phyloP scores from a whole-genome alignment of 2,113 vertebrate genomes.

The Pomatostomus ruficeps region DNA sequence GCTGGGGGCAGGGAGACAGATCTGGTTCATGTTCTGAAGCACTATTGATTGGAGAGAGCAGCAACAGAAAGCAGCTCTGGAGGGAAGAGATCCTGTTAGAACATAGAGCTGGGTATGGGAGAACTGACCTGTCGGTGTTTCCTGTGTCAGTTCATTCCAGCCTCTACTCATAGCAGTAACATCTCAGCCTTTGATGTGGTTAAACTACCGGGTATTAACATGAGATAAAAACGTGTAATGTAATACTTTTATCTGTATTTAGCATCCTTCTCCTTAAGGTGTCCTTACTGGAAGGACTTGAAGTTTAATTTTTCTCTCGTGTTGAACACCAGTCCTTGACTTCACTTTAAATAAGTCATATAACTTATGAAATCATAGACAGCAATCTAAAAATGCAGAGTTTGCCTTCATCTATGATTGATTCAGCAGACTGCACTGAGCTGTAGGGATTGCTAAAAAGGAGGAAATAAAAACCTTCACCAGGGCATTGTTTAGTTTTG shows the following conservation, averaged over 20 bases:
- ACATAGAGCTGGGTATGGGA: neutral
- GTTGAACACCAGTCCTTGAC: neutral
- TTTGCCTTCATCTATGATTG: neutral
- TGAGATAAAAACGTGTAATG: neutral
- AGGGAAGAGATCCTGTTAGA: neutral
- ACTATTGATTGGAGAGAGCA: neutral
- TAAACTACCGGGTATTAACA: neutral
- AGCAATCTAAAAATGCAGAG: neutral
- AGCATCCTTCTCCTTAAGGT: neutral
- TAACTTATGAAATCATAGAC: accelerated
- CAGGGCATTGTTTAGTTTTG: neutral
- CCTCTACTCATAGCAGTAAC: neutral
- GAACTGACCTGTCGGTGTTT: neutral
- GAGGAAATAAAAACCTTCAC: neutral
- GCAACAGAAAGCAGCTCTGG: neutral
- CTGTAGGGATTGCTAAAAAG: neutral
- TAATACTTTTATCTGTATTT: neutral
- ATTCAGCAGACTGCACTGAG: neutral
- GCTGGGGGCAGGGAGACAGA: neutral
- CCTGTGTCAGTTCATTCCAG: neutral
- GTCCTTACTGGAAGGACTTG: neutral
- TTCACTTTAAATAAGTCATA: neutral
- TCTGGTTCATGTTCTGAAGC: neutral
- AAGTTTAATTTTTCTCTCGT: neutral
- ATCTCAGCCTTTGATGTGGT: neutral